Evolutionary conservation across 2,888 invertebrate species (phyloP), one percentile per base, ranked within the genome.

Genomic region (Byasa hedistus): DNA sequence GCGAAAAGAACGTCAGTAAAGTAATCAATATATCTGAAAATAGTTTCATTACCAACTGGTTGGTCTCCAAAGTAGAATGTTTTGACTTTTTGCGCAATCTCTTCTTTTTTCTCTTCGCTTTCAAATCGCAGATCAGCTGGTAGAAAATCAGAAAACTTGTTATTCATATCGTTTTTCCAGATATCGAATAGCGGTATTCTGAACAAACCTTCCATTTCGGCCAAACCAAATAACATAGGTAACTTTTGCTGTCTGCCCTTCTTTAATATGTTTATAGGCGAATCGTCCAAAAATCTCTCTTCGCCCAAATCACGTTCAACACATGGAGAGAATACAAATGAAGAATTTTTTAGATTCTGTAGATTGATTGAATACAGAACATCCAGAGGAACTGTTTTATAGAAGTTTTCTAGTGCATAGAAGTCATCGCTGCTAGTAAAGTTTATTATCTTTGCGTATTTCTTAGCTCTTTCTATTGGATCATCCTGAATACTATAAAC

Each of bases 1-100:
- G 70, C 69, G 63, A 85, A 82, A 4, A 76, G 54, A 0, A 76
- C 62, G 91, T 94, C 91, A 2, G 81, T 71, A 56, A 79, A 82
- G 58, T 74, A 86, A 66, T 85, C 72, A 0, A 85, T 70, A 57
- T 74, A 86, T 3, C 62, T 62, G 19, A 80, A 68, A 62, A 83
- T 68, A 32, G 71, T 78, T 0, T 77, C 71, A 5, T 75, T 71
- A 1, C 59, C 71, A 0, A 86, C 68, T 0, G 73, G 67, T 32
- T 80, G 69, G 1, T 78, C 68, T 4, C 80, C 83, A 68, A 79
- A 79, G 58, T 77, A 80, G 61, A 75, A 79, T 21, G 68, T 61
- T 57, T 81, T 85, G 0, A 85, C 65, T 36, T 57, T 27, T 19
- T 73, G 54, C 0, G 79, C 79, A 0, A 85, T 74, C 48, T 70